phyloP scores from a whole-genome alignment of 30 jellyfish, hydroid and myxozoan genomes.

The Clytia hemisphaerica region DNA sequence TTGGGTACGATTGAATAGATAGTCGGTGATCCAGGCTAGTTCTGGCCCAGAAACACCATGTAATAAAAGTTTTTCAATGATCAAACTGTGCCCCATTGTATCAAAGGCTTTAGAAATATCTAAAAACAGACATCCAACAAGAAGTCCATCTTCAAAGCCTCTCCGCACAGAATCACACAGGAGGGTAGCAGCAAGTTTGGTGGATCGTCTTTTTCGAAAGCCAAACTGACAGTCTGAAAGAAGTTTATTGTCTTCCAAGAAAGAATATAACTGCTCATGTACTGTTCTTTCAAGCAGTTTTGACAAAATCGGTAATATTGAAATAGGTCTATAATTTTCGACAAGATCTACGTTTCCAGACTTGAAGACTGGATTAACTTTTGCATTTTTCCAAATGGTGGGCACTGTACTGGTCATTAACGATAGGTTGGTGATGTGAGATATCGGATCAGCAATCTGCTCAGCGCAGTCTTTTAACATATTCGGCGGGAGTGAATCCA shows the following conservation, averaged over 20 bases:
- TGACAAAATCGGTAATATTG: conserved; percentile 56
- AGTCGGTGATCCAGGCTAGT: conserved; percentile 61
- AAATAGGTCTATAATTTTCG: conserved; percentile 67
- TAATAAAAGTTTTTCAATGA: conserved; percentile 30
- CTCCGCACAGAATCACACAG: conserved; percentile 44
- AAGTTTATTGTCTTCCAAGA: conserved; percentile 50
- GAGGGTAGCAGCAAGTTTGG: conserved; percentile 50
- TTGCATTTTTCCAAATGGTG: conserved; percentile 48
- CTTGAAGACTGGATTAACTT: conserved; percentile 29
- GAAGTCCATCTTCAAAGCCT: conserved; percentile 39
- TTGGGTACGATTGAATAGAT: conserved; percentile 47
- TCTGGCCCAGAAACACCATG: too few species aligned
- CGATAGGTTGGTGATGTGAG: conserved; percentile 41
- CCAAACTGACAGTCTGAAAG: conserved; percentile 60
- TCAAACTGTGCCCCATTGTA: conserved; percentile 43
- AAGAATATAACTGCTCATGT: conserved; percentile 53
- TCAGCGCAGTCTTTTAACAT: conserved; percentile 43
- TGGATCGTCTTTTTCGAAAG: conserved; percentile 40
- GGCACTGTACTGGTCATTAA: conserved; percentile 45
- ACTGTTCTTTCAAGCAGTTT: conserved; percentile 35
- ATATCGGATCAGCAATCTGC: conserved; percentile 40
- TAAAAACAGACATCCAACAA: conserved; percentile 61
- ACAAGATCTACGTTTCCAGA: conserved; percentile 11
- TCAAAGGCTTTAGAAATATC: too few species aligned
- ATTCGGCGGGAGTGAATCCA: conserved; percentile 35